These are phyloP conservation scores for Rhinopithecus roxellana DNA, from an alignment of 2,113 vertebrate genomes.

Conservation along the genomic window DNA sequence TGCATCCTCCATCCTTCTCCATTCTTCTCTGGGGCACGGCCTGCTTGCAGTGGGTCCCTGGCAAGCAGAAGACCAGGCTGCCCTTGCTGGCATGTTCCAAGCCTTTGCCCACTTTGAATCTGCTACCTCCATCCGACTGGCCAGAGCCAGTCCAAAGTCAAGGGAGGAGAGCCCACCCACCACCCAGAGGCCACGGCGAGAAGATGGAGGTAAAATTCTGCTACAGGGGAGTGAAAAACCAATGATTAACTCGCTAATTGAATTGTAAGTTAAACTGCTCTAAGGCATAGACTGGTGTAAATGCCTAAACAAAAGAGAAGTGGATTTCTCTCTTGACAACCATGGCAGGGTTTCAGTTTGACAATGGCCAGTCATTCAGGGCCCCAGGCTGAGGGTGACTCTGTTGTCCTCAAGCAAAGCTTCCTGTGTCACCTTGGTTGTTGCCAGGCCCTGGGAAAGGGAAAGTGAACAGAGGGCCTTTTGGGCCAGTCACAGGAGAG, in stretches of 20 bases:
- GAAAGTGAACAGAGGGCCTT: no score
- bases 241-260: not conserved
- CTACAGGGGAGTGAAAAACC: not conserved
- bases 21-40: no score
- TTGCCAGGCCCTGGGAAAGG: not conserved
- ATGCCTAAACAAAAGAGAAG: not conserved
- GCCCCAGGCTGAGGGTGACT: fast-evolving
- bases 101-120: not conserved
- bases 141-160: not conserved
- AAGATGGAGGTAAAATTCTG: not conserved
- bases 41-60: not conserved
- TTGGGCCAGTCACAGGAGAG: not conserved
- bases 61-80: not conserved
- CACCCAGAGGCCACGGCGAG: fast-evolving
- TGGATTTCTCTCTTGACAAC: not conserved
- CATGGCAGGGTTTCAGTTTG: fast-evolving
- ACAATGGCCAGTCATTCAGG: not conserved
- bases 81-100: not conserved
- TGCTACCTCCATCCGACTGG: not conserved
- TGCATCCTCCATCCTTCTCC: fast-evolving
- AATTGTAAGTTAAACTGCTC: no score
- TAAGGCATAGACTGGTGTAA: no score
- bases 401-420: not conserved
- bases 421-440: no score
- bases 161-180: fast-evolving